phyloP scores from a whole-genome alignment of 2,113 vertebrate genomes.

The Rhinichthys klamathensis region DNA sequence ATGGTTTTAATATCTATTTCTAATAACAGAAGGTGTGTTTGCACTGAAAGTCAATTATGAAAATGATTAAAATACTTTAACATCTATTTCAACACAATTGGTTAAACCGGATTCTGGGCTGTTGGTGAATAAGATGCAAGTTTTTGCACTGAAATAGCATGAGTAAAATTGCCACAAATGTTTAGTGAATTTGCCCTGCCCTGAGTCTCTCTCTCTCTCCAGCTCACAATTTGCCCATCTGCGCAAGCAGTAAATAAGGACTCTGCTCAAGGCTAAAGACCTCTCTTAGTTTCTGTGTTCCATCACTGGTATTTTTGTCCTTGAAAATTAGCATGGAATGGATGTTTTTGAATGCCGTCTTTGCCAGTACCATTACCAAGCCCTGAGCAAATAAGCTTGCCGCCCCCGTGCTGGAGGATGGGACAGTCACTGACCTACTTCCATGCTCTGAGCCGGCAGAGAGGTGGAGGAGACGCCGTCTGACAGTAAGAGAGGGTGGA shows the following conservation, averaged over 20 bases:
- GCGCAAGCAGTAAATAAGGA: slow-evolving; percentile 21
- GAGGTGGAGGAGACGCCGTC: neutral
- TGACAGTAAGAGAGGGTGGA: neutral
- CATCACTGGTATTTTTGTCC: slow-evolving; percentile 41
- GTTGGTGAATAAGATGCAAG: neutral
- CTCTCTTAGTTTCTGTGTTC: slow-evolving; percentile 25
- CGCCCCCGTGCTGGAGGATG: slow-evolving; percentile 23
- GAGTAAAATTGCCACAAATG: slow-evolving; percentile 9
- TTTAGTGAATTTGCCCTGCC: neutral
- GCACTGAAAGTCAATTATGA: neutral
- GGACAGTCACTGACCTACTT: slow-evolving; percentile 45
- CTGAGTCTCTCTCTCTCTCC: neutral
- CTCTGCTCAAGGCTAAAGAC: slow-evolving; percentile 19
- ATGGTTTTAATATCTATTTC: neutral
- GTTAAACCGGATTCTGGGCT: neutral
- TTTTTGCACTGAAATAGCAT: neutral
- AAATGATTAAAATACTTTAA: neutral
- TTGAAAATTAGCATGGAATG: slow-evolving; percentile 31
- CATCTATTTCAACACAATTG: neutral
- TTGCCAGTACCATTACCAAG: neutral
- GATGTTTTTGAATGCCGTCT: slow-evolving; percentile 40
- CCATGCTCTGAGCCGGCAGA: slow-evolving; percentile 1
- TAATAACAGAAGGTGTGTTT: neutral
- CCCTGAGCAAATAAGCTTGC: slow-evolving; percentile 39
- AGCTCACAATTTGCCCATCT: slow-evolving; percentile 1